Base-by-base conservation (phyloP, 1,140 invertebrate species). In the Meloidogyne floridensis region DNA sequence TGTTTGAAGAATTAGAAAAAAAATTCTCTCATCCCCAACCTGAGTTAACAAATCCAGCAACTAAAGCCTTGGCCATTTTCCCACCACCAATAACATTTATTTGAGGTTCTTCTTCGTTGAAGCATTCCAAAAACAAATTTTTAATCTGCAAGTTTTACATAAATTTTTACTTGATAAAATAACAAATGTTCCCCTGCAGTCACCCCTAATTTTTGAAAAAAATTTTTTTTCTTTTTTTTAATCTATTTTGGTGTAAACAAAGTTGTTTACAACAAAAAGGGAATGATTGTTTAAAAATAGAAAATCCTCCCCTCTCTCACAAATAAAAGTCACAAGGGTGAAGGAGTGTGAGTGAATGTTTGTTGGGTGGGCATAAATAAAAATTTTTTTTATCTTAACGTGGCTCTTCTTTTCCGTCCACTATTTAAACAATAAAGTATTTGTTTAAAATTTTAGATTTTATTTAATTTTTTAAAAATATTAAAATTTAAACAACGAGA, bases 31-130 rank as follows among this genome's bases (percentile, higher is more conserved):
- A 81, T n/a, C 6, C 15, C 43, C 13, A 84, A 86, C 84, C 84
- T 53, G 72, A 42, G 7, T 65, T 56, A 18, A 85, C 84, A 75
- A 85, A 86, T 51, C 86, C 84, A 47, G 59, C 20, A n/a, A 85
- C 54, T 20, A 85, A 47, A 32, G 83, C 85, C 54, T 18, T 32
- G n/a, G 84, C 80, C 84, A 85, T 85, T 43, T 78, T 85, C 32
- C 84, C 84, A 7, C 81, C 84, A 10, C 84, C 84, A 54, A 85
- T 72, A 15, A 85, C 78, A n/a, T 73, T 20, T 18, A 85, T 70
- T n/a, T 43, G 70, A 32, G 72, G 72, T n/a, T 83, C 42, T 13
- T 65, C 53, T 69, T 72, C 77, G 47, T 59, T 69, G 74, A 82
- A 82, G 13, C 81, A 82, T 71, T 82, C 65, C 54, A 73, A 10